Conservation (phyloP, 2,113 vertebrate species). For the Picathartes gymnocephalus region DNA sequence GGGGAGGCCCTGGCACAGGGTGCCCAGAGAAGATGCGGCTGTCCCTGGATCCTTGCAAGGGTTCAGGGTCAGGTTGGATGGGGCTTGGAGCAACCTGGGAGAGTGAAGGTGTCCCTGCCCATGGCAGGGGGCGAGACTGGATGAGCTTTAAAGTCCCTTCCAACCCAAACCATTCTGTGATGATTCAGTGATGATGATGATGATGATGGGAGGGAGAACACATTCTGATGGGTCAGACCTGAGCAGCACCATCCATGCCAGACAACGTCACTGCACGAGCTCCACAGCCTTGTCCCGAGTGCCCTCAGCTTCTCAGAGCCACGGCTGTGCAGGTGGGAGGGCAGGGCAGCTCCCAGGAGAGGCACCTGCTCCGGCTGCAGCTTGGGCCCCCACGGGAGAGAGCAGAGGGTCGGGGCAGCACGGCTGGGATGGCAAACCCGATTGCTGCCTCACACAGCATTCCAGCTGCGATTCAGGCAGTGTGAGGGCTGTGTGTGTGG, state of each 20-base stretch:
- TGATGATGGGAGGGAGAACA: background rate
- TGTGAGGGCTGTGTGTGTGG: accelerated
- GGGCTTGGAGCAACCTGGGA: background rate
- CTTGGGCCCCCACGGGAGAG: accelerated
- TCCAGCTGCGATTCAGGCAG: background rate
- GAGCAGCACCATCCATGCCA: background rate
- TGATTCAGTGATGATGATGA: accelerated
- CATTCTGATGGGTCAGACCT: background rate
- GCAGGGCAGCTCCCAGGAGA: background rate
- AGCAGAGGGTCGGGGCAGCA: background rate
- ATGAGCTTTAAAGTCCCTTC: background rate
- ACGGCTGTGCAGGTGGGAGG: accelerated
- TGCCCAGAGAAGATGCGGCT: background rate
- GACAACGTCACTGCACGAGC: accelerated
- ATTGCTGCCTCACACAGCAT: accelerated
- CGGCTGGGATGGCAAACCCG: accelerated
- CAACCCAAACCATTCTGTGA: background rate
- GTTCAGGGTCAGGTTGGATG: accelerated
- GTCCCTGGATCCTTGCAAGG: background rate
- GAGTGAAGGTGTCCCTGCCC: background rate
- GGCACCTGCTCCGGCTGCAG: background rate
- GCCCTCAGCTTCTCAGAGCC: background rate
- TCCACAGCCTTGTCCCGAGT: accelerated
- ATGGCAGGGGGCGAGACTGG: accelerated
- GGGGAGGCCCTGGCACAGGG: accelerated